Base-by-base conservation (phyloP, 2,113 vertebrate genomes). In the Saccopteryx bilineata region DNA sequence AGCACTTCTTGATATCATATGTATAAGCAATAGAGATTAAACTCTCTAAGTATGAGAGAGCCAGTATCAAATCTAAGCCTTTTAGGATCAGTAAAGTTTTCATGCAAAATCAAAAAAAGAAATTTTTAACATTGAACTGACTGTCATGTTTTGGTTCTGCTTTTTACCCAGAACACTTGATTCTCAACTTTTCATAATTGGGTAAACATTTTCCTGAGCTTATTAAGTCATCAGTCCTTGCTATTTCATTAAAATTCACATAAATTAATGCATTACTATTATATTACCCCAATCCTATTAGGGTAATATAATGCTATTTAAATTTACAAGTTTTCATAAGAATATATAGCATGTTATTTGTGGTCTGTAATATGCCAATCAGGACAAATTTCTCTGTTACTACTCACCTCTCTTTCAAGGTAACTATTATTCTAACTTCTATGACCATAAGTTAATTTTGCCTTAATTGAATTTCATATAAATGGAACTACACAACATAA, bases 141-240 rank as follows among this genome's bases (percentile, higher is more conserved):
- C 72, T 21, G 50, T 2, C 33, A 65, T 92, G 14, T 79, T 95
- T 92, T 23, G 13, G 3, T 85, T 76, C 66, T 65, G 2, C 21
- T 92, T 86, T 81, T 86, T 39, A 89, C 17, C 54, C n/a, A 88
- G 68, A 96, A 93, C 84, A 75, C 61, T 85, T 86, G 79, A 39
- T 39, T 78, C 39, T 94, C 69, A 95, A 18, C 31, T 93, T 89
- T 68, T 65, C 60, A 93, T 15, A 63, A 48, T 8, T 52, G 31
- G 0, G 12, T 69, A 52, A 50, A 87, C 23, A 39, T 94, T 90
- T 75, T 71, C 48, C n/a, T 76, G 31, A 88, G 63, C 7, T 48
- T 63, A 52, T 60, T 39, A 93, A 60, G 21, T 89, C 46, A 86
- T 28, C 17, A 58, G 10, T 26, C 9, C 7, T 46, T 68, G 11